These are phyloP conservation scores for Hyposoter dolosus DNA, from an alignment of 2,888 invertebrate genomes.

Conservation along the genomic window DNA sequence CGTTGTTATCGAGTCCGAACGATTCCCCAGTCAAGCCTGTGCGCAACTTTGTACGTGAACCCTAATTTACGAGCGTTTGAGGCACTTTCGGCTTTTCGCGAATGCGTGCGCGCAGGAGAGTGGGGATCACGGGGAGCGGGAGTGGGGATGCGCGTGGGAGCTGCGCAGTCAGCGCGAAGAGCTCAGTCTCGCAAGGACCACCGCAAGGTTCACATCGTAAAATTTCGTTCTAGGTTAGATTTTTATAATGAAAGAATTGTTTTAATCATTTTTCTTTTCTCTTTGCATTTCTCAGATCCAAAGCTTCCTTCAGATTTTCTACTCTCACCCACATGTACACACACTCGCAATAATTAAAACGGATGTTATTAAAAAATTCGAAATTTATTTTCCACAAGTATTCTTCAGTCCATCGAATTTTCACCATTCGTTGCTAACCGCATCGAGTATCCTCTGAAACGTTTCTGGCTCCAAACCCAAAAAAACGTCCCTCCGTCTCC, in stretches of 20 bases:
- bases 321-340: neutral
- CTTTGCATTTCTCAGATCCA: neutral
- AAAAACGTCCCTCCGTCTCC: slow-evolving; percentile 81
- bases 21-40: slow-evolving; percentile 7
- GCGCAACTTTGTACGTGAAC: neutral
- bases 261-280: neutral
- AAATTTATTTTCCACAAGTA: neutral
- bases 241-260: neutral
- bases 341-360: neutral
- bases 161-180: neutral
- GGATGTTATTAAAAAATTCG: neutral
- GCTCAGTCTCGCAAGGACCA: neutral
- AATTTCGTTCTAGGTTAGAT: neutral
- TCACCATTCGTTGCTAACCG: slow-evolving; percentile 79
- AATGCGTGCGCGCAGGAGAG: neutral
- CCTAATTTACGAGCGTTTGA: neutral
- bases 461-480: slow-evolving; percentile 88
- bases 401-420: neutral
- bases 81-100: neutral
- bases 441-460: slow-evolving; percentile 89
- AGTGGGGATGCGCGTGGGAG: neutral
- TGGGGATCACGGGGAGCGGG: neutral
- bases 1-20: slow-evolving; percentile 14
- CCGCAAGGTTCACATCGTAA: neutral
- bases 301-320: neutral